Evolutionary conservation across 1,140 invertebrate genomes (phyloP).

Genomic region (Polypedilum pembai): DNA sequence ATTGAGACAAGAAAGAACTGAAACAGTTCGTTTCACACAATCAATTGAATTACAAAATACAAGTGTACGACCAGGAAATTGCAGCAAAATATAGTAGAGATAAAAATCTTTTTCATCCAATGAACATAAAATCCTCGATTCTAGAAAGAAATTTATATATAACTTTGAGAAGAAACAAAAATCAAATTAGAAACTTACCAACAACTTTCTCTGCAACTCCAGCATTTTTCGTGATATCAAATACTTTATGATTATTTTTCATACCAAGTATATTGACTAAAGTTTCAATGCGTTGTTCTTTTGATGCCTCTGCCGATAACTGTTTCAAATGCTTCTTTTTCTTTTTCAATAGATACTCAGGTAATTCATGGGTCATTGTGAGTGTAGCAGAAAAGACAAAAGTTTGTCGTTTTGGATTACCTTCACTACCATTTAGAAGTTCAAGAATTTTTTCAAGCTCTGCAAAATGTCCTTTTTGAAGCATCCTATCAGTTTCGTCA

Average conservation of each 20-base stretch:
- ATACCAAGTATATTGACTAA: slow-evolving; percentile 70
- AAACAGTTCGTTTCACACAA: slow-evolving; percentile 76
- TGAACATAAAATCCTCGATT: slow-evolving; percentile 68
- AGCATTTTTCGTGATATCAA: slow-evolving; percentile 71
- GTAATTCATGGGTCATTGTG: slow-evolving; percentile 78
- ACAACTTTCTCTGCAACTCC: slow-evolving; percentile 75
- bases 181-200: no score
- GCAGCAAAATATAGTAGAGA: slow-evolving; percentile 84
- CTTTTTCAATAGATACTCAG: slow-evolving; percentile 63
- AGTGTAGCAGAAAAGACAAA: slow-evolving; percentile 98
- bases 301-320: slow-evolving; percentile 52
- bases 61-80: slow-evolving; percentile 79
- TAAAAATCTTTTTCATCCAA: slow-evolving; percentile 85
- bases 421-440: slow-evolving; percentile 63
- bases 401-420: slow-evolving; percentile 65
- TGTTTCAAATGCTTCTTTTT: slow-evolving; percentile 50
- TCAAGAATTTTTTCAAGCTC: slow-evolving; percentile 80
- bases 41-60: slow-evolving; percentile 98
- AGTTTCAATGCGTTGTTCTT: slow-evolving; percentile 62
- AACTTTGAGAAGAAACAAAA: no score
- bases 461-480: slow-evolving; percentile 93
- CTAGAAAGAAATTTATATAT: no score
- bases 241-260: slow-evolving; percentile 74
- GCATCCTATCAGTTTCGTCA: slow-evolving; percentile 98
- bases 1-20: slow-evolving; percentile 71